These are phyloP conservation scores for Premnoplex brunnescens DNA, from an alignment of 2,797 vertebrate genomes.

Conservation along the genomic window DNA sequence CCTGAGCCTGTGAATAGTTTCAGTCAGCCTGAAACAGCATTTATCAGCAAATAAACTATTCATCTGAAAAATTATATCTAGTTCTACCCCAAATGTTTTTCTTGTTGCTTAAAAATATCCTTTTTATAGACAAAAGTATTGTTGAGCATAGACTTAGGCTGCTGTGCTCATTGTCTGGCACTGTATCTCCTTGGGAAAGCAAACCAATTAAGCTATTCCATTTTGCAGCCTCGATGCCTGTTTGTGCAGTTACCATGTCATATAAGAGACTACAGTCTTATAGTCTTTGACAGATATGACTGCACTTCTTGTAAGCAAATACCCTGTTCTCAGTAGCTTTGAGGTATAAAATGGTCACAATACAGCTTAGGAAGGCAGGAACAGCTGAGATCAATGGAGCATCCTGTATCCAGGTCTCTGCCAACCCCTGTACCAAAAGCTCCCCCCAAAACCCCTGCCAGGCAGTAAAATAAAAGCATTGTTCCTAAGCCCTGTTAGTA, in stretches of 20 bases:
- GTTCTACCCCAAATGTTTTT: not conserved
- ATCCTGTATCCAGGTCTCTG: not conserved
- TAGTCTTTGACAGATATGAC: not conserved
- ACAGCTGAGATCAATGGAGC: not conserved
- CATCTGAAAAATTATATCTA: conserved; percentile 3
- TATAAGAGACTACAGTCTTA: not conserved
- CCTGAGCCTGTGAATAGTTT: not conserved
- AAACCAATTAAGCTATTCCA: conserved; percentile 21
- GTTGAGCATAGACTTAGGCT: not conserved
- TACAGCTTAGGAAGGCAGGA: not conserved
- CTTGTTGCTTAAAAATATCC: not conserved
- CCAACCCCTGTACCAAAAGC: not conserved
- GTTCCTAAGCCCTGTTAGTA: not conserved
- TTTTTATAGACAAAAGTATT: conserved; percentile 24
- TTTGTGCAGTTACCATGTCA: not conserved
- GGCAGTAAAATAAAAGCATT: not conserved
- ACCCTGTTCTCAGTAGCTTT: not conserved
- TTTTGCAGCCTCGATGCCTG: not conserved
- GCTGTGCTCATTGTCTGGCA: not conserved
- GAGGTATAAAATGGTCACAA: not conserved
- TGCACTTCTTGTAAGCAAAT: conserved; percentile 1
- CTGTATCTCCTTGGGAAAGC: conserved; percentile 19
- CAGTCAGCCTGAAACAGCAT: not conserved
- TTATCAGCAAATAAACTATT: conserved; percentile 12
- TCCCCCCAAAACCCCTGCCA: not conserved